Evolutionary conservation across 2,797 vertebrate species (phyloP).

Genomic region (Phrynocephalus vlangalii): DNA sequence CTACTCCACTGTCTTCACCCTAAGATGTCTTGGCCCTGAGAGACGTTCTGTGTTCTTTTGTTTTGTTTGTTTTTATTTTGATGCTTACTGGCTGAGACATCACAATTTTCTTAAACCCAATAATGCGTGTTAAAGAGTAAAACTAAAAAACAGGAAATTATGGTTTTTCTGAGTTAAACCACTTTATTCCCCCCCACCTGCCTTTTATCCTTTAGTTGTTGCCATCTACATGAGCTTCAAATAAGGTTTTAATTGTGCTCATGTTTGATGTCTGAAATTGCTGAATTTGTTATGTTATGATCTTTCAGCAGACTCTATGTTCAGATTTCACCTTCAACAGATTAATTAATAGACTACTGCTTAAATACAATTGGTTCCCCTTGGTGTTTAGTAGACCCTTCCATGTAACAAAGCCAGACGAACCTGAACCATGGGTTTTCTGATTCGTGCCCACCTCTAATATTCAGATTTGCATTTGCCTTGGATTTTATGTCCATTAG

Average conservation of each 20-base stretch:
- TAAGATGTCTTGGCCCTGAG: neutral
- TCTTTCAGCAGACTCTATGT: constrained; percentile 10
- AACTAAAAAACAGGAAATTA: neutral
- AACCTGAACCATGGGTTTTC: no score
- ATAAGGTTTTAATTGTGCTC: constrained; percentile 4
- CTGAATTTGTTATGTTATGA: neutral
- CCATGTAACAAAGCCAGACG: neutral
- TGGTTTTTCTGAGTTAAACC: neutral
- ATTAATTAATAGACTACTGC: constrained; percentile 8
- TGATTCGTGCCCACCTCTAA: no score
- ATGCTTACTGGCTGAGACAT: neutral
- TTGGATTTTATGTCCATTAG: neutral
- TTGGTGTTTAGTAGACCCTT: constrained; percentile 7
- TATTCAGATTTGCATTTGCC: no score
- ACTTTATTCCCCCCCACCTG: no score
- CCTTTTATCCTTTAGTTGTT: neutral
- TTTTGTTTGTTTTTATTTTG: neutral
- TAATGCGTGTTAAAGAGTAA: neutral
- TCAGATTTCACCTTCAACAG: constrained; percentile 8
- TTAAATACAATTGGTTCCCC: constrained; percentile 1
- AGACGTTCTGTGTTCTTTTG: no score
- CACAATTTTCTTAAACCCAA: neutral
- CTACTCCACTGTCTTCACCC: neutral
- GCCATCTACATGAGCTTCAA: neutral
- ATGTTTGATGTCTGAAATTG: constrained; percentile 13